Conservation (phyloP, 2,113 vertebrate species). For the Ictidomys tridecemlineatus region DNA sequence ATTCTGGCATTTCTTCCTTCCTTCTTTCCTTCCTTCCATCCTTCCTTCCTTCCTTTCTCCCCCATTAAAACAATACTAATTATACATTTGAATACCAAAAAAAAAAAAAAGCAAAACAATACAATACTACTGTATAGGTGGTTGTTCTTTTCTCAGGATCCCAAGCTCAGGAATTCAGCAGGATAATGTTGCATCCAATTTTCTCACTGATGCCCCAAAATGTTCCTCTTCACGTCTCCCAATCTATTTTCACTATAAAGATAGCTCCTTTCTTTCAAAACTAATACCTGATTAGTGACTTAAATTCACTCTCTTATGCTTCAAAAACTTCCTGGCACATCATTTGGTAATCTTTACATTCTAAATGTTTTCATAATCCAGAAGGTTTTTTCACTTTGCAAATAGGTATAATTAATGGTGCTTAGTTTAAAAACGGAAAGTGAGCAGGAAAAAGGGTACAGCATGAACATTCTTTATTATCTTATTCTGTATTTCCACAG, state of each 20-base stretch:
- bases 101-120: neutral
- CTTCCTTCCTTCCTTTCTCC: neutral
- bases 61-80: neutral
- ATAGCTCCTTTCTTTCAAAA: neutral
- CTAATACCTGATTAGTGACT: neutral
- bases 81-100: neutral
- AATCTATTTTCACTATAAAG: neutral
- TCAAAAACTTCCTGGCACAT: slow-evolving; percentile 15
- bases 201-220: neutral
- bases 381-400: neutral
- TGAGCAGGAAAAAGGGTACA: neutral
- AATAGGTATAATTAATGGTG: neutral
- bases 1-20: too few species aligned
- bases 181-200: neutral
- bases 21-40: fast-evolving
- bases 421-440: neutral
- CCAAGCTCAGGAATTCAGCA: neutral
- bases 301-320: neutral
- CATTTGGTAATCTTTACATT: slow-evolving; percentile 1
- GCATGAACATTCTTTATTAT: neutral
- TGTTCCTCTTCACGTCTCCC: neutral
- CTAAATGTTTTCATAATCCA: neutral
- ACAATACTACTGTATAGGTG: neutral
- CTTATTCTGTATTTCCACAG: neutral
- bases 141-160: neutral